Conservation (phyloP, 2,888 invertebrate genomes). For the Punctoribates punctum region DNA sequence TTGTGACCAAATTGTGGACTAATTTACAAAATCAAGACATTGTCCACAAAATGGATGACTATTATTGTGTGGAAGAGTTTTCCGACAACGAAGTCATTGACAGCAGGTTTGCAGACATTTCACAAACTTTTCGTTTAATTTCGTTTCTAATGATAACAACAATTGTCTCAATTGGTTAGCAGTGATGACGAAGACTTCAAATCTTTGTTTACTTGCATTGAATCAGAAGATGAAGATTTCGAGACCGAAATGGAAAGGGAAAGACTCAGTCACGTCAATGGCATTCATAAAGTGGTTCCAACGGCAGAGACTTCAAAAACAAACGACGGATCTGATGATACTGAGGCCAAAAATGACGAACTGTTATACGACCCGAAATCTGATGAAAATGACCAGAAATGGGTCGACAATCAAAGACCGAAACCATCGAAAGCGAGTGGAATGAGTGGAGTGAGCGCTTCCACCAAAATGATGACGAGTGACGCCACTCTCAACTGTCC, state of each 20-base stretch:
- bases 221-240: slow-evolving; percentile 49
- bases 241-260: slow-evolving; percentile 52
- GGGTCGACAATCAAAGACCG: slow-evolving; percentile 56
- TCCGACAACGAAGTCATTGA: slow-evolving; percentile 26
- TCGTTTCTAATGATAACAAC: too few relatives aligned
- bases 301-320: background rate
- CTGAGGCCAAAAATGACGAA: slow-evolving; percentile 52
- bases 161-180: background rate
- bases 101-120: slow-evolving; percentile 16
- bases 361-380: slow-evolving; percentile 60
- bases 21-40: too few relatives aligned
- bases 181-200: slow-evolving; percentile 25
- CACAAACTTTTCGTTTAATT: background rate
- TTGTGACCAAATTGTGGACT: too few relatives aligned
- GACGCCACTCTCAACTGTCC: slow-evolving; percentile 63
- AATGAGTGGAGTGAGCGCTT: slow-evolving; percentile 47
- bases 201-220: slow-evolving; percentile 4
- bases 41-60: slow-evolving; percentile 26
- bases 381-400: slow-evolving; percentile 59
- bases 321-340: background rate
- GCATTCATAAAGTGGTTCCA: slow-evolving; percentile 47
- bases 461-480: slow-evolving; percentile 53
- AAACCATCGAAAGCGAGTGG: too few relatives aligned
- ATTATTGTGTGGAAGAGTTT: slow-evolving; percentile 33
- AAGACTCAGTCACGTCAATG: slow-evolving; percentile 48